Percentiles rank a stretch among this genome's conserved stretches.
Evolutionary conservation across 2,888 invertebrate genomes (phyloP).

Genomic region (Catocala fraxini): DNA sequence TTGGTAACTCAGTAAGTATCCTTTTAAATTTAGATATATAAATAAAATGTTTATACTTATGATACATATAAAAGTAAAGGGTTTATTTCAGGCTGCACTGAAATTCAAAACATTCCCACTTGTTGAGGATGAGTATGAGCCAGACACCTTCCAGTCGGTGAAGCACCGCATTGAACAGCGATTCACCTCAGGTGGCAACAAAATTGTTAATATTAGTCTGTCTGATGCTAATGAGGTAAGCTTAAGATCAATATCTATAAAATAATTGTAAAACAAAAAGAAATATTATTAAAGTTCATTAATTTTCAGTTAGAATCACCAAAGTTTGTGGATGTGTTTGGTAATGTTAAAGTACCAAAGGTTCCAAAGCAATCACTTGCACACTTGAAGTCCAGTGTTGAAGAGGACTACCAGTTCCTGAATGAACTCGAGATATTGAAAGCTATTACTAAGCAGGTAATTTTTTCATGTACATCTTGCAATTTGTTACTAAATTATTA

Average conservation of each 20-base stretch:
- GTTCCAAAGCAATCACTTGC: constrained; percentile 62
- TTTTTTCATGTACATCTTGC: background rate
- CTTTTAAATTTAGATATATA: background rate
- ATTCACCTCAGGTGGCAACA: constrained; percentile 88
- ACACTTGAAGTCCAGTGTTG: constrained; percentile 75
- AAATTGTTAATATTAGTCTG: constrained; percentile 89
- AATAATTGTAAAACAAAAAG: no score
- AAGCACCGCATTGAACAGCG: constrained; percentile 88
- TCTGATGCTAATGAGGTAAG: constrained; percentile 89
- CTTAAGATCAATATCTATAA: background rate
- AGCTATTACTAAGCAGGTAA: constrained; percentile 86
- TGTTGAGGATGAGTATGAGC: constrained; percentile 89
- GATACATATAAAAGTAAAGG: no score
- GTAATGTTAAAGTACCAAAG: constrained; percentile 66
- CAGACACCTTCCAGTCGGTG: constrained; percentile 88
- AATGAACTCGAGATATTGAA: constrained; percentile 88
- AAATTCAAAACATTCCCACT: constrained; percentile 88
- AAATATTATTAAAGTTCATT: background rate
- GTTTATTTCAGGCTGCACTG: constrained; percentile 62
- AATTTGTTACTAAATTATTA: no score
- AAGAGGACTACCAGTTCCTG: constrained; percentile 89
- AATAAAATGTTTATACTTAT: no score
- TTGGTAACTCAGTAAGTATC: constrained; percentile 77
- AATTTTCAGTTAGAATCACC: constrained; percentile 66
- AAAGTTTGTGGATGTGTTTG: constrained; percentile 72